Evolutionary conservation across 2,888 invertebrate genomes (phyloP).

Genomic region (Colletes collaris): DNA sequence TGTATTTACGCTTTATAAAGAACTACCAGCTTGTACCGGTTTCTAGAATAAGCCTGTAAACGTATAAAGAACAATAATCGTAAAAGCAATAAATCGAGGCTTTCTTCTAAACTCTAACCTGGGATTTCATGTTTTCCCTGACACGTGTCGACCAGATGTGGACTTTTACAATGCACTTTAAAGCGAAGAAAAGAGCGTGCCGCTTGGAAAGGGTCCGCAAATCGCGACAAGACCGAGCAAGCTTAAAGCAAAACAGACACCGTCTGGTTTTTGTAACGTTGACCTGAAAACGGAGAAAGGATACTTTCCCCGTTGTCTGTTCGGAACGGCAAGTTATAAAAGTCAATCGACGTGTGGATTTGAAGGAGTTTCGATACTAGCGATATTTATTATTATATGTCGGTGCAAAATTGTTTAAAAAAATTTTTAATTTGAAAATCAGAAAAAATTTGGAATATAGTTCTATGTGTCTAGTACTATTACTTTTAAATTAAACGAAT

Average conservation of each 20-base stretch:
- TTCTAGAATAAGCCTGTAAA: too few relatives aligned
- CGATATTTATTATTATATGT: too few relatives aligned
- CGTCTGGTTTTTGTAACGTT: conserved; percentile 31
- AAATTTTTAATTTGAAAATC: too few relatives aligned
- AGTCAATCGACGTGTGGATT: conserved; percentile 3
- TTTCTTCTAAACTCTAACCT: background rate
- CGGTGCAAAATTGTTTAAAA: too few relatives aligned
- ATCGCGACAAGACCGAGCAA: background rate
- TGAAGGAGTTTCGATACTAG: too few relatives aligned
- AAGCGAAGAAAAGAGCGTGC: background rate
- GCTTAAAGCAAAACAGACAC: conserved; percentile 25
- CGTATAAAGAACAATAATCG: background rate
- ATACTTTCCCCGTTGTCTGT: conserved; percentile 46
- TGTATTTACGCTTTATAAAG: too few relatives aligned
- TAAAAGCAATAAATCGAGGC: background rate
- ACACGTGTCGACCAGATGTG: conserved; percentile 9
- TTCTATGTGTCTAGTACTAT: too few relatives aligned
- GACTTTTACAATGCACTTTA: conserved; percentile 1
- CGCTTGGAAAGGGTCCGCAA: background rate
- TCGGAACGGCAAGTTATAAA: conserved; percentile 22
- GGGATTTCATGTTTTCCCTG: background rate
- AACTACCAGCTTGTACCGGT: too few relatives aligned
- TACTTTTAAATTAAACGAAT: too few relatives aligned
- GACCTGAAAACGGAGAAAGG: conserved; percentile 51
- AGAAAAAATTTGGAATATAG: too few relatives aligned